A percentile compares a stretch with the other conserved stretches of the same genome.
Conservation (phyloP, 2,888 invertebrate species). For the Empis livida region DNA sequence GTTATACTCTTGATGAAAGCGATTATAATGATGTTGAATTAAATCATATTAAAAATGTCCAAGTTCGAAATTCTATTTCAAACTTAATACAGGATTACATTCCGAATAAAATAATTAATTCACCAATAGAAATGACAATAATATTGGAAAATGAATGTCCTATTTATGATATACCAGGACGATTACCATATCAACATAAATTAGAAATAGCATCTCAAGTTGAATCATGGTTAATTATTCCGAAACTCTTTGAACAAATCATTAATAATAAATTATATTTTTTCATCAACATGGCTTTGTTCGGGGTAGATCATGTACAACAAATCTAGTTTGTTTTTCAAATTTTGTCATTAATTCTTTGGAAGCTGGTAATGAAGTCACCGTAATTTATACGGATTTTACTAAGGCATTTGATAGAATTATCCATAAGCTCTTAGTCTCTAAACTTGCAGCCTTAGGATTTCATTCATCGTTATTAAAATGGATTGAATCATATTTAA, state of each 20-base stretch:
- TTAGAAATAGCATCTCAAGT: no score
- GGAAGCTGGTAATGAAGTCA: background rate
- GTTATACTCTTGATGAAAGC: constrained; percentile 3
- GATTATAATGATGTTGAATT: constrained; percentile 2
- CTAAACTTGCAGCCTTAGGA: no score
- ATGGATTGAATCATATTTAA: no score
- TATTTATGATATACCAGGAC: background rate
- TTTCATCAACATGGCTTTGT: no score
- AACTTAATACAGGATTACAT: background rate
- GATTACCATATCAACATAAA: background rate
- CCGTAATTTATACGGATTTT: background rate
- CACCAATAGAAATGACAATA: constrained; percentile 4
- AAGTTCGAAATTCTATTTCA: background rate
- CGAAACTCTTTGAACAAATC: no score
- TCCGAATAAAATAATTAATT: background rate
- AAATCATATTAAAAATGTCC: background rate
- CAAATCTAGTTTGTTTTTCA: background rate
- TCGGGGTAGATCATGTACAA: background rate
- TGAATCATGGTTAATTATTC: no score
- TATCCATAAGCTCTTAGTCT: no score
- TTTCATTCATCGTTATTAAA: no score
- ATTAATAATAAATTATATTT: no score
- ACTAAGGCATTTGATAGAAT: background rate
- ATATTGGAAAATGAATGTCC: constrained; percentile 1
- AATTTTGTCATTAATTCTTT: background rate